A percentile compares a stretch with the other conserved stretches of the same genome.
phyloP scores from a whole-genome alignment of 2,113 vertebrate species.

The Ibidorhyncha struthersii region DNA sequence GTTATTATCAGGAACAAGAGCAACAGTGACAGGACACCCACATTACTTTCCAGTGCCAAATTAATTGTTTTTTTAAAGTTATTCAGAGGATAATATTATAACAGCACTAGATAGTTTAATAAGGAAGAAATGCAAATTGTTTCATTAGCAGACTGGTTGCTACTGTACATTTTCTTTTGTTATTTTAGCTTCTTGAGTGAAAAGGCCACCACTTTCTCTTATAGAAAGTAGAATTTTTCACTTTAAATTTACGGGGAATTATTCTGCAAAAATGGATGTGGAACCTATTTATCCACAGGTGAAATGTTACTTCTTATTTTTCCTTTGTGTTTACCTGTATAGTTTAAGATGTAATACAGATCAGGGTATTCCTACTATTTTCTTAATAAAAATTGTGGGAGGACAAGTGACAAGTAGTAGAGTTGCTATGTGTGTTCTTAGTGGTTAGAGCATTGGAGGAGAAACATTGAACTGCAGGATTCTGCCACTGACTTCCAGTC shows the following conservation, averaged over 20 bases:
- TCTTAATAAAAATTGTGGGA: background rate
- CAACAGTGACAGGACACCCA: background rate
- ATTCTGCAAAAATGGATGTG: background rate
- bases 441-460: background rate
- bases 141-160: background rate
- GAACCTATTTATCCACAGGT: background rate
- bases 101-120: background rate
- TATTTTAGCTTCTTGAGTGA: background rate
- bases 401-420: background rate
- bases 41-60: background rate
- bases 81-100: background rate
- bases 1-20: constrained; percentile 29
- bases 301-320: background rate
- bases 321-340: background rate
- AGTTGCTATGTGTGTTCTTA: background rate
- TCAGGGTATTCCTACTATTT: background rate
- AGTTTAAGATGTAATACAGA: no score
- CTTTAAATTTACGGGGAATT: background rate
- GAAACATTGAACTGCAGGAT: background rate
- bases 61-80: constrained; percentile 14
- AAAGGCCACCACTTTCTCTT: background rate
- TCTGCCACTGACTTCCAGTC: background rate
- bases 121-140: background rate
- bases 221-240: background rate
- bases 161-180: background rate